A percentile compares a stretch with the other conserved stretches of the same genome.
Evolutionary conservation across 2,113 vertebrate genomes (phyloP).

Genomic region (Oncorhynchus nerka): DNA sequence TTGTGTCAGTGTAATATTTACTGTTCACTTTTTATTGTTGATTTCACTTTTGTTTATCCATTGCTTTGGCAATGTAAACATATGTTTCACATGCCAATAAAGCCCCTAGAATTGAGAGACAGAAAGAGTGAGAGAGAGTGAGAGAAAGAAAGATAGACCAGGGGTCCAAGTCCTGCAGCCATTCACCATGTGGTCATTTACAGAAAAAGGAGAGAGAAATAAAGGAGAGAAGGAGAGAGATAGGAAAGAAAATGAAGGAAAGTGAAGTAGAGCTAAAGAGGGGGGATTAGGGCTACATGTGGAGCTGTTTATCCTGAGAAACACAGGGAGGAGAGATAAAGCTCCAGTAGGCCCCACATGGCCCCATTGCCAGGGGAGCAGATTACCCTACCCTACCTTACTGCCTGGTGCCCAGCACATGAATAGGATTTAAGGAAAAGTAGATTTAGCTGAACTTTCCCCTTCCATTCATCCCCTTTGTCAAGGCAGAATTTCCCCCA

Average conservation of each 20-base stretch:
- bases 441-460: constrained; percentile 69
- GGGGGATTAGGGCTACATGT: constrained; percentile 70
- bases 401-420: constrained; percentile 69
- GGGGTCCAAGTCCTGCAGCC: constrained; percentile 45
- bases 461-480: constrained; percentile 55
- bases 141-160: constrained; percentile 9
- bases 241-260: background rate
- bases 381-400: constrained; percentile 54
- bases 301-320: constrained; percentile 75
- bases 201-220: background rate
- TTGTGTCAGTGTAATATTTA: too few species aligned
- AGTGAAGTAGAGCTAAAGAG: constrained; percentile 40
- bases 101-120: background rate
- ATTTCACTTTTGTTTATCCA: too few species aligned
- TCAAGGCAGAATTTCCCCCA: constrained; percentile 50
- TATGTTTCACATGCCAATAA: too few species aligned
- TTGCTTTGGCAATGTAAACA: too few species aligned
- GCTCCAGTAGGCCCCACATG: constrained; percentile 49
- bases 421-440: constrained; percentile 74
- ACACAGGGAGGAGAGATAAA: constrained; percentile 70
- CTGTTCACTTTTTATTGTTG: too few species aligned
- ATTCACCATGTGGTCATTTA: constrained; percentile 42
- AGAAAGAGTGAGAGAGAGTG: background rate
- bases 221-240: constrained; percentile 6
- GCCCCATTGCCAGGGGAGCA: constrained; percentile 68